phyloP scores from a whole-genome alignment of 1,140 invertebrate species.

The Zaprionus tsacasi region DNA sequence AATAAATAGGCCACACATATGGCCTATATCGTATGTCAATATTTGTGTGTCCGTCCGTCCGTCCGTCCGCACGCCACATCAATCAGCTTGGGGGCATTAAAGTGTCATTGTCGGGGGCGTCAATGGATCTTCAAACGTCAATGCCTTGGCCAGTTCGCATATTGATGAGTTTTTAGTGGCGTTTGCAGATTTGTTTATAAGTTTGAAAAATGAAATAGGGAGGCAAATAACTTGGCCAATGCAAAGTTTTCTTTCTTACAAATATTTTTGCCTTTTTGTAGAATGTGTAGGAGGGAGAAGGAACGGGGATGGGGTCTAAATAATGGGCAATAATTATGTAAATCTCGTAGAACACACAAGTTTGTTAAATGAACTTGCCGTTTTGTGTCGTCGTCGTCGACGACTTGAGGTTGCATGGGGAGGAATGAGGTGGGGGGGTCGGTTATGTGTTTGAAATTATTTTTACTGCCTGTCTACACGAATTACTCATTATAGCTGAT shows the following conservation, averaged over 20 bases:
- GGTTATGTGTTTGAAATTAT: constrained; percentile 48
- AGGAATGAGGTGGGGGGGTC: neutral
- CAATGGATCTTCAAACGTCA: constrained; percentile 78
- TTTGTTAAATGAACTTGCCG: constrained; percentile 64
- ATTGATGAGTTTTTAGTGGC: constrained; percentile 77
- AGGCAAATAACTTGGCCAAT: constrained; percentile 40
- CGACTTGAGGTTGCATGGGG: constrained; percentile 37
- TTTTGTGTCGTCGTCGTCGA: constrained; percentile 51
- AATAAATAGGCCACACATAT: constrained; percentile 52
- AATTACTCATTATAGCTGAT: constrained; percentile 76
- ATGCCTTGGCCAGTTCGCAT: constrained; percentile 54
- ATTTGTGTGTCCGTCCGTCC: constrained; percentile 29
- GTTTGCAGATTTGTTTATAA: constrained; percentile 65
- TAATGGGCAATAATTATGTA: constrained; percentile 78
- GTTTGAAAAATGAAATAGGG: neutral
- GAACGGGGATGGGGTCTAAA: constrained; percentile 10
- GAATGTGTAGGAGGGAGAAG: constrained; percentile 6
- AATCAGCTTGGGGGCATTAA: constrained; percentile 71
- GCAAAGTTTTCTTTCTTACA: constrained; percentile 58
- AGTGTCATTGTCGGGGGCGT: constrained; percentile 75
- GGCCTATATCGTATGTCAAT: constrained; percentile 66
- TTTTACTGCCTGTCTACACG: constrained; percentile 72
- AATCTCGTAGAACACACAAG: constrained; percentile 59
- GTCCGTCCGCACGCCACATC: constrained; percentile 59
- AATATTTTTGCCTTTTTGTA: constrained; percentile 47